Evolutionary conservation across 2,888 invertebrate species (phyloP), one percentile per base, ranked within the genome.

Genomic region (Cremastinae sp.): DNA sequence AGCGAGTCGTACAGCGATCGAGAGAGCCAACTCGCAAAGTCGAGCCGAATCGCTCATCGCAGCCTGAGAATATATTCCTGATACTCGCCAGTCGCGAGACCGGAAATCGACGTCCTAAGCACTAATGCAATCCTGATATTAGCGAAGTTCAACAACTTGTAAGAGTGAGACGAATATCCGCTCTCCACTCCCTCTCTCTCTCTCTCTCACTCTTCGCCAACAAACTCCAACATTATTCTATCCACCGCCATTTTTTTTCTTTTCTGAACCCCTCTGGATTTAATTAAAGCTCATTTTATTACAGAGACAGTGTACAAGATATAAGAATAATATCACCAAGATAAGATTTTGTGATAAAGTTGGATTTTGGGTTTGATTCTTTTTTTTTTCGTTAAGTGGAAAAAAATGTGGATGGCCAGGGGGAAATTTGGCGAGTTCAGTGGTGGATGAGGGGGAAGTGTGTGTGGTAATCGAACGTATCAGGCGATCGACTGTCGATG

Each of bases 401-500:
- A 41, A 51, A 36, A 10, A 34, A 18, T 3, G 10, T 51, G 14
- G 12, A 28, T 22, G 34, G 10, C 22, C 70, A 76, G 79, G 73
- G 65, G 56, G 47, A 34, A 22, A 58, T n/a, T n/a, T n/a, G n/a
- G n/a, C n/a, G n/a, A n/a, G n/a, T n/a, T n/a, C n/a, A n/a, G n/a
- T n/a, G n/a, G n/a, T n/a, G n/a, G n/a, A n/a, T n/a, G n/a, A n/a
- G 45, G 16, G 14, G 20, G 36, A 53, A 7, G 34, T 16, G n/a
- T 76, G n/a, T 82, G 80, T 76, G 45, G 62, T 58, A 81, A 78
- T 83, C 41, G 61, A 75, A 75, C 56, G 49, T 61, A 43, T 36
- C 34, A 10, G 45, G n/a, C 9, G 62, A 89, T 88, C 87, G 86
- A 81, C 86, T 89, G 89, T 89, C 89, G 89, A 89, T 88, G 81